Percentiles rank a stretch among this genome's conserved stretches.
These are phyloP conservation scores for Eupithecia insigniata DNA, from an alignment of 2,888 invertebrate genomes.

Conservation along the genomic window DNA sequence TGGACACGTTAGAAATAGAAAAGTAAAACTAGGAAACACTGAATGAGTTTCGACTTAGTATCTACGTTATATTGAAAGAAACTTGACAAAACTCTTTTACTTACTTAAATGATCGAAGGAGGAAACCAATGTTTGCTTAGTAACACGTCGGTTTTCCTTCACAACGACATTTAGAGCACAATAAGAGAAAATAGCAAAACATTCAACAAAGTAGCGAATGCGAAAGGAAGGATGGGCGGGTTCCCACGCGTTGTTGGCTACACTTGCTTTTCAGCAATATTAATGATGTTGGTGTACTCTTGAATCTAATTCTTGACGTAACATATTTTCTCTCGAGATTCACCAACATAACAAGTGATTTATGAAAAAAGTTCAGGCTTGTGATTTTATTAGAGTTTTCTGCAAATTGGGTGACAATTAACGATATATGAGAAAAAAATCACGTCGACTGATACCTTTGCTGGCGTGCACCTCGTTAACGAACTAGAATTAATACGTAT, in stretches of 20 bases:
- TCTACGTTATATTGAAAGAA: neutral
- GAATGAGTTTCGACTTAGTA: neutral
- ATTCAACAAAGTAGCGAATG: slow-evolving; percentile 29
- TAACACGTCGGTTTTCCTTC: slow-evolving; percentile 3
- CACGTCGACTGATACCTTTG: too few relatives aligned
- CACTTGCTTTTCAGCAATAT: slow-evolving; percentile 1
- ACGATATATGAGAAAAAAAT: too few relatives aligned
- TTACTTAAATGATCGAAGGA: too few relatives aligned
- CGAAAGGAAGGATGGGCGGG: slow-evolving; percentile 28
- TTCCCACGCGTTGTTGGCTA: slow-evolving; percentile 33
- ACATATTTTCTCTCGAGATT: neutral
- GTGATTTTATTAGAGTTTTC: too few relatives aligned
- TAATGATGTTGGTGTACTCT: neutral
- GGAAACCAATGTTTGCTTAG: neutral
- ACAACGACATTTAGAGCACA: slow-evolving; percentile 12
- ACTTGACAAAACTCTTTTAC: neutral
- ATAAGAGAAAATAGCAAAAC: slow-evolving; percentile 30
- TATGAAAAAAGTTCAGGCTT: too few relatives aligned
- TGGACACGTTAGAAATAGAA: too few relatives aligned
- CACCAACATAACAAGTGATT: neutral
- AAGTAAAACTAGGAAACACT: neutral
- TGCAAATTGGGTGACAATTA: too few relatives aligned
- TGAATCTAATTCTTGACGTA: neutral
- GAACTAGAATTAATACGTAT: too few relatives aligned
- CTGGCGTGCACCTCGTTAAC: too few relatives aligned